These are phyloP conservation scores for Tragelaphus strepsiceros DNA, from an alignment of 2,113 vertebrate species.

Conservation along the genomic window DNA sequence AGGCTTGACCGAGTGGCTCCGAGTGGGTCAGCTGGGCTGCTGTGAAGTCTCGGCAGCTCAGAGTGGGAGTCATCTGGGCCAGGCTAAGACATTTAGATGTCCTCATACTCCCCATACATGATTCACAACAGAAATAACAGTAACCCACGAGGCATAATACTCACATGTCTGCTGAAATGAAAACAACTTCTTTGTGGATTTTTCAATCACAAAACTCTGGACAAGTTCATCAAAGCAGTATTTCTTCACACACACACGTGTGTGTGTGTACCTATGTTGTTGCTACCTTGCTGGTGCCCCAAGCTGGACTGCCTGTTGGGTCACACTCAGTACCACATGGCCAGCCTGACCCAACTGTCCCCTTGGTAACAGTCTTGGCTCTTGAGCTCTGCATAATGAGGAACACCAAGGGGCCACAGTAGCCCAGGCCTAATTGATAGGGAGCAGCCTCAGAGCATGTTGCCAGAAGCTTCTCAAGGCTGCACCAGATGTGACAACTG, in stretches of 20 bases:
- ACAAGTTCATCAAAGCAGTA: not conserved
- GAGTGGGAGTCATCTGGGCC: not conserved
- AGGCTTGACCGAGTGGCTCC: not conserved
- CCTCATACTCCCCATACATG: not conserved
- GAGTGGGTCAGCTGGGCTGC: not conserved
- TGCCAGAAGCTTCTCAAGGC: not conserved
- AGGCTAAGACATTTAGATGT: not conserved
- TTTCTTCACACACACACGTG: not conserved
- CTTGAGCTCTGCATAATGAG: not conserved
- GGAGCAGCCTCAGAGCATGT: not conserved
- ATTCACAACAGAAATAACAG: not conserved
- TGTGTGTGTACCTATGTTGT: not conserved
- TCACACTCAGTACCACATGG: not conserved
- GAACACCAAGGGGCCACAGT: not conserved
- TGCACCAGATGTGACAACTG: not conserved
- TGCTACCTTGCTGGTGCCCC: not conserved
- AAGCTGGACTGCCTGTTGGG: not conserved
- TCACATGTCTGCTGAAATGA: not conserved
- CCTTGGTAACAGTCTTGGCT: not conserved
- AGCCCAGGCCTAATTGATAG: not conserved
- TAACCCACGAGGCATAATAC: not conserved
- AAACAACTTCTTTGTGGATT: not conserved
- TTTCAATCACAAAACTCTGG: conserved; percentile 17
- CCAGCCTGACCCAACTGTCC: not conserved
- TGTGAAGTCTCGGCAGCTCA: not conserved